Evolutionary conservation across 2,888 invertebrate genomes (phyloP), one percentile per base, ranked within the genome.

Genomic region (Coenonympha arcania): DNA sequence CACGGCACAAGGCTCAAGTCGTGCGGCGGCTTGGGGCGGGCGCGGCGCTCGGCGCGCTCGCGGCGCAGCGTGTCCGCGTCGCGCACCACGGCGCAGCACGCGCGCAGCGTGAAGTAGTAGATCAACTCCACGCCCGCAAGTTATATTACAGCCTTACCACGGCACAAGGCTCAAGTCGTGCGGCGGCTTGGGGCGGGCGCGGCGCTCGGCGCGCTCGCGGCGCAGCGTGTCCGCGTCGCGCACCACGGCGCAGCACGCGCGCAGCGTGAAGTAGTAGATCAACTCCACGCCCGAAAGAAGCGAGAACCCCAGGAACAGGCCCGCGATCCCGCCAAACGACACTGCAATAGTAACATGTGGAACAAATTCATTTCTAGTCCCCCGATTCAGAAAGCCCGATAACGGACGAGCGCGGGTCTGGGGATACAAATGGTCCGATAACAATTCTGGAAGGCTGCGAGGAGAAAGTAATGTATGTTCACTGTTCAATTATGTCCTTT

Each of bases 201-300:
- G 69, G 9, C 85, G 64, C 44, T 88, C 85, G 0, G 72, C 74
- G 19, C 85, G 80, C 49, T 90, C 84, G 33, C 71, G 68, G 18
- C 76, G 72, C 61, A 90, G 66, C 50, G 77, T 75, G 34, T 81
- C 76, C 0, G 73, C 73, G 62, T 90, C 89, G 9, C 88, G 78
- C 41, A 79, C 77, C 5, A 88, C 84, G 69, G 90, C 88, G 64
- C 91, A 92, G 56, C 88, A 90, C 8, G 91, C 90, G 40, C 93
- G 84, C 59, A 94, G 73, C 0, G 92, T 91, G 66, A 93, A 93
- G 68, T 93, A 94, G 70, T 94, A 94, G 26, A 92, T 70, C 20
- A 93, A 84, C 76, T 94, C 94, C 8, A 93, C 91, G 0, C 91
- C 92, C 0, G 92, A 92, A 1, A 94, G 78, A 22, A 94, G 74